These are phyloP conservation scores for Todiramphus saurophagus DNA, from an alignment of 2,113 vertebrate genomes.

Conservation along the genomic window DNA sequence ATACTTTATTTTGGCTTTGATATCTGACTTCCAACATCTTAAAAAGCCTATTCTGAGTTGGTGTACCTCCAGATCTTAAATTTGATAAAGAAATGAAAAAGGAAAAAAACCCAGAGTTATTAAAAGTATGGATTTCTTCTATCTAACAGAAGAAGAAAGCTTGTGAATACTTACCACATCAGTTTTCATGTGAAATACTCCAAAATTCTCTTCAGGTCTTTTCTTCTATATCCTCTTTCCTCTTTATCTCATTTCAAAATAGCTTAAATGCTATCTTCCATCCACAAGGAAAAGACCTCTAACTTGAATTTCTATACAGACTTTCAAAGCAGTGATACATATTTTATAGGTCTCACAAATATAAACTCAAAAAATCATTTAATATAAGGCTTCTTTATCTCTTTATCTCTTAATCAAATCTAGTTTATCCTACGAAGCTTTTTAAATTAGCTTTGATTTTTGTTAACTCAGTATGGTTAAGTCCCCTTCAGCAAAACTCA, in stretches of 20 bases:
- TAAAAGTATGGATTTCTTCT: neutral
- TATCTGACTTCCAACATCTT: neutral
- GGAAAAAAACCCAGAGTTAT: neutral
- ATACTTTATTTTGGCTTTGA: neutral
- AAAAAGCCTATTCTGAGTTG: neutral
- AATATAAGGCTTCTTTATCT: neutral
- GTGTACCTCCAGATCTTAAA: neutral
- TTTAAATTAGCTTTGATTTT: conserved; percentile 21
- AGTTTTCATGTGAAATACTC: neutral
- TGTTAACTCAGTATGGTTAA: neutral
- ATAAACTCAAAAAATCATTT: neutral
- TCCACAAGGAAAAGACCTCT: neutral
- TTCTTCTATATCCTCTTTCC: neutral
- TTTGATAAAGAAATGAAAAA: neutral
- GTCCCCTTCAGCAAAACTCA: neutral
- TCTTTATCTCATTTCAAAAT: neutral
- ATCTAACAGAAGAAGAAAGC: neutral
- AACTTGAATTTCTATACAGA: neutral
- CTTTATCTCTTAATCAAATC: neutral
- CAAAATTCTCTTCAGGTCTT: neutral
- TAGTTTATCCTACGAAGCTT: neutral
- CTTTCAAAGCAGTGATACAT: neutral
- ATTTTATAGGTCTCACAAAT: neutral
- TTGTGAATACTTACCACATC: neutral
- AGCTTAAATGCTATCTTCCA: neutral